Evolutionary conservation across 2,797 vertebrate species (phyloP), one percentile per base, ranked within the genome.

Genomic region (Argentina silus): DNA sequence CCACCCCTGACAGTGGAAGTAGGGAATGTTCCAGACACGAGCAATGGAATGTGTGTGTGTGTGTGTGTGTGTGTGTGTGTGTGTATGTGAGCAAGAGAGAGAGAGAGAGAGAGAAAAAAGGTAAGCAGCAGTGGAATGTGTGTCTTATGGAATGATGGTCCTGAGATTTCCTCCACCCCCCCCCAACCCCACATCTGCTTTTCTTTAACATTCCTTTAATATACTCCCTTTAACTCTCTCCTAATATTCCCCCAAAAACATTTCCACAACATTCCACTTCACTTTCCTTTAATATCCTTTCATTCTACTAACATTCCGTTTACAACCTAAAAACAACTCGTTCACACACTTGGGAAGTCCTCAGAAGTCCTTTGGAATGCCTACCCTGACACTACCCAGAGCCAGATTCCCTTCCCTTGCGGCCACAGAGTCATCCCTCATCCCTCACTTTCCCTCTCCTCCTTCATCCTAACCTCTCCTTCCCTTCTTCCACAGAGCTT

Each of bases 101-200:
- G n/a, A n/a, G n/a, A n/a, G n/a, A n/a, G n/a, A n/a, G n/a, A n/a
- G n/a, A 55, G 57, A n/a, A 77, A 67, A 73, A 88, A 85, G 85
- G 89, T 87, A 86, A 84, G 87, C 88, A 83, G 75, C n/a, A 56
- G 56, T 73, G 74, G 89, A 89, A 90, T 48, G 64, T 59, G 67
- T 21, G 47, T 67, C 12, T 71, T 76, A 57, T 57, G 70, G 68
- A 69, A 77, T 85, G 89, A 89, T 87, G 83, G 89, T 88, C 84
- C 87, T 80, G 55, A 85, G 90, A 89, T 89, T 90, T n/a, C n/a
- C n/a, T n/a, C n/a, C n/a, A n/a, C n/a, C n/a, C n/a, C n/a, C n/a
- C n/a, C n/a, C n/a, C n/a, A n/a, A n/a, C 89, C 86, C 90, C 83
- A 89, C 88, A 91, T 92, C 89, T 92, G 89, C 85, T 86, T 87